Evolutionary conservation across 1,140 invertebrate species (phyloP).

Genomic region (Zaprionus inermis): DNA sequence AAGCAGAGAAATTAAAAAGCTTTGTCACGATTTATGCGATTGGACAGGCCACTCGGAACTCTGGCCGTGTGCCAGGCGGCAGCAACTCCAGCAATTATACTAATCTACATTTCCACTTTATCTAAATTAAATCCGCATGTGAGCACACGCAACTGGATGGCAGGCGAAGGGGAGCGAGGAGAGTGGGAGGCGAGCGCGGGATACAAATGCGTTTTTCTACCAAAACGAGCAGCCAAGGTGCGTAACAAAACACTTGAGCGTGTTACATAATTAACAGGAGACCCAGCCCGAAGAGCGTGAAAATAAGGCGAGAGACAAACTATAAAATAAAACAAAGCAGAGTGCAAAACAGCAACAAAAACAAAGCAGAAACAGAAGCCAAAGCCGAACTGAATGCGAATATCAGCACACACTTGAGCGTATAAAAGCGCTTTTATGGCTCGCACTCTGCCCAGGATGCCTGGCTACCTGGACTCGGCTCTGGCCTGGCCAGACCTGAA

Average conservation of each 20-base stretch:
- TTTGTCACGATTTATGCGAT: conserved; percentile 49
- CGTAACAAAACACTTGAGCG: conserved; percentile 72
- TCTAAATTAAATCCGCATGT: conserved; percentile 70
- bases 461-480: conserved; percentile 9
- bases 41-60: conserved; percentile 11
- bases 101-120: conserved; percentile 69
- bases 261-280: conserved; percentile 74
- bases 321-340: conserved; percentile 70
- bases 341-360: conserved; percentile 13
- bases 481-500: conserved; percentile 33
- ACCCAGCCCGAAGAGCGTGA: conserved; percentile 48
- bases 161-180: not conserved
- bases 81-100: conserved; percentile 60
- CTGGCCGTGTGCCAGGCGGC: conserved; percentile 40
- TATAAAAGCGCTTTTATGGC: conserved; percentile 73
- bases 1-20: conserved; percentile 46
- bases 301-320: conserved; percentile 70
- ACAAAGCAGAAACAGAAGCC: not conserved
- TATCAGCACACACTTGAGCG: conserved; percentile 68
- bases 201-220: conserved; percentile 55
- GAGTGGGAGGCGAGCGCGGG: not conserved
- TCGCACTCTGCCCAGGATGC: conserved; percentile 18
- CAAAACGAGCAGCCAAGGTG: conserved; percentile 57
- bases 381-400: conserved; percentile 39
- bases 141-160: conserved; percentile 53